Conservation (phyloP, 1,140 invertebrate genomes). For the Panulirus ornatus region DNA sequence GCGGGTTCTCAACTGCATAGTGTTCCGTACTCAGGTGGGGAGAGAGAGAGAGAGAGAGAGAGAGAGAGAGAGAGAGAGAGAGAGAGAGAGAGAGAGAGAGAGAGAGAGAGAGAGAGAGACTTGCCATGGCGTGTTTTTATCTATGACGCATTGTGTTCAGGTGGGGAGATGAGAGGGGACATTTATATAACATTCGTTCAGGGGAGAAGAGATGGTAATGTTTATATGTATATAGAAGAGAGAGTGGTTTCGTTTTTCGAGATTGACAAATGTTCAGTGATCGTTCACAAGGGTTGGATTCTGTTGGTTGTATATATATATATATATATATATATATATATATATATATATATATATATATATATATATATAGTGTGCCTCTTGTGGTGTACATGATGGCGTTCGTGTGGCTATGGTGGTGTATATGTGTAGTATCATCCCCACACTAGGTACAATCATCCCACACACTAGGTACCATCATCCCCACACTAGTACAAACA, state of each 20-base stretch:
- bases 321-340: not conserved
- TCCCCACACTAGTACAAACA: not conserved
- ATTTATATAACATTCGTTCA: too few species aligned
- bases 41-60: not conserved
- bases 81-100: slow-evolving; percentile 30
- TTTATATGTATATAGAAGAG: too few species aligned
- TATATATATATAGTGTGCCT: too few species aligned
- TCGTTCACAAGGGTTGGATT: not conserved
- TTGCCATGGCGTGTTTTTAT: too few species aligned
- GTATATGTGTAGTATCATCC: not conserved
- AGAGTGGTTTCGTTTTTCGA: too few species aligned
- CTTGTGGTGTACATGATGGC: not conserved
- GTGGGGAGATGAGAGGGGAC: too few species aligned
- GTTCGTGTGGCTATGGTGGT: not conserved
- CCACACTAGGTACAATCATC: not conserved
- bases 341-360: not conserved
- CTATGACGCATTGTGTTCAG: too few species aligned
- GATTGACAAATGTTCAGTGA: not conserved
- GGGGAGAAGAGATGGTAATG: too few species aligned
- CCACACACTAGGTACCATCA: too few species aligned
- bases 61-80: not conserved
- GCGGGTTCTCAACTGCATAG: too few species aligned
- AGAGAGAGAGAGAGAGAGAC: slow-evolving; percentile 17
- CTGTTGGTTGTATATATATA: not conserved
- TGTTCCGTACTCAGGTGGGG: too few species aligned